Conservation (phyloP, 2,113 vertebrate genomes). For the Chroicocephalus ridibundus region DNA sequence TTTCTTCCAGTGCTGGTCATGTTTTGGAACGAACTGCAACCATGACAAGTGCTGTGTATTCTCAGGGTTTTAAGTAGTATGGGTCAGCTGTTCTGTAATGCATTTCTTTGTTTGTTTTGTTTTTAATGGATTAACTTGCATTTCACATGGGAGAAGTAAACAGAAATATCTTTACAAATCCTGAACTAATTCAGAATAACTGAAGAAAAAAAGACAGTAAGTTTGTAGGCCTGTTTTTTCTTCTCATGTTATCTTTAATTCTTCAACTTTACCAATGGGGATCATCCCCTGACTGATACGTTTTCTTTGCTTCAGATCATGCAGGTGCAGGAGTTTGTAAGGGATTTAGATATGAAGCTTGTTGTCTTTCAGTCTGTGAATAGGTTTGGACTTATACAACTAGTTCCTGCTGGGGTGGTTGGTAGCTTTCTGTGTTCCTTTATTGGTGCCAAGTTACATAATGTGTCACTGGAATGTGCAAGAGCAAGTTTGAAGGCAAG, state of each 20-base stretch:
- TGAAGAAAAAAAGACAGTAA: not conserved
- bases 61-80: not conserved
- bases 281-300: not conserved
- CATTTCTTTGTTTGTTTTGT: not conserved
- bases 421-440: conserved; percentile 23
- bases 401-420: not conserved
- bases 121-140: not conserved
- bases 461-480: not conserved
- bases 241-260: not conserved
- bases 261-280: not conserved
- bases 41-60: not conserved
- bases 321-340: not conserved
- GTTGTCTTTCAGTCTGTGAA: not conserved
- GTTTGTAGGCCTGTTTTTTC: not conserved
- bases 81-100: not conserved
- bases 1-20: not conserved
- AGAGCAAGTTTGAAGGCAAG: not conserved
- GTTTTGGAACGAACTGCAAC: not conserved
- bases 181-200: not conserved
- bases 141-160: not conserved
- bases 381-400: not conserved
- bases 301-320: not conserved
- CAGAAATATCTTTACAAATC: not conserved
- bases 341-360: not conserved
- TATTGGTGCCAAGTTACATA: not conserved